Base-by-base conservation (phyloP, 2,797 vertebrate species). In the Protosalanx chinensis region DNA sequence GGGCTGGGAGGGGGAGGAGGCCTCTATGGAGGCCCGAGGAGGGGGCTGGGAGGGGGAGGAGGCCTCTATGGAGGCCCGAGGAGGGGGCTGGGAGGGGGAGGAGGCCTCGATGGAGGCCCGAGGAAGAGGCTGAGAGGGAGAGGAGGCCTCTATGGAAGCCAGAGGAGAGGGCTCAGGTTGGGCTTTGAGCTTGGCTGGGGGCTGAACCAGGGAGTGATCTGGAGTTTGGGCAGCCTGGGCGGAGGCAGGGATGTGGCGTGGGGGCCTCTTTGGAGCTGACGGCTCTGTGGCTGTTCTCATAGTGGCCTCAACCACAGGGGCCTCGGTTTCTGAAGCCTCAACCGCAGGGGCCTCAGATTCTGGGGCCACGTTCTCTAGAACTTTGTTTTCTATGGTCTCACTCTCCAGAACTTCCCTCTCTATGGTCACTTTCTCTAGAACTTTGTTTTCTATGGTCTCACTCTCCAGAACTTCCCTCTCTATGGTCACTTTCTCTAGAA, bases 191-290 rank as follows among this genome's bases (percentile, higher is more conserved):
- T 82, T 79, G 72, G 35, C 70, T 66, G 77, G 77, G 78, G 79
- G 37, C n/a, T 30, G 73, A 62, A 73, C 71, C 53, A 12, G 67
- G 18, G 67, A 30, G 7, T 53, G 76, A 27, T 62, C 57, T 18
- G 35, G 58, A 4, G 63, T 58, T 13, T 56, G 2, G 61, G 56
- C 35, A 16, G 10, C 27, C 27, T 51, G 64, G 46, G 77, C 74
- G 87, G 89, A 32, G 6, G 74, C 67, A 75, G 78, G 3, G 6
- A 29, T 73, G 67, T 65, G 69, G 67, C 56, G 78, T 67, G 18
- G 91, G 85, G 74, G n/a, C 84, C 89, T 83, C 89, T 85, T 70
- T 90, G 89, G 60, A 87, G 89, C 81, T 66, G 49, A 74, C 69
- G 74, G 73, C 27, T 83, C 85, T 67, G 41, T 51, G 70, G 70